Percentiles rank a stretch among this genome's conserved stretches.
Evolutionary conservation across 2,888 invertebrate genomes (phyloP).

Genomic region (Cyaniris semiargus): DNA sequence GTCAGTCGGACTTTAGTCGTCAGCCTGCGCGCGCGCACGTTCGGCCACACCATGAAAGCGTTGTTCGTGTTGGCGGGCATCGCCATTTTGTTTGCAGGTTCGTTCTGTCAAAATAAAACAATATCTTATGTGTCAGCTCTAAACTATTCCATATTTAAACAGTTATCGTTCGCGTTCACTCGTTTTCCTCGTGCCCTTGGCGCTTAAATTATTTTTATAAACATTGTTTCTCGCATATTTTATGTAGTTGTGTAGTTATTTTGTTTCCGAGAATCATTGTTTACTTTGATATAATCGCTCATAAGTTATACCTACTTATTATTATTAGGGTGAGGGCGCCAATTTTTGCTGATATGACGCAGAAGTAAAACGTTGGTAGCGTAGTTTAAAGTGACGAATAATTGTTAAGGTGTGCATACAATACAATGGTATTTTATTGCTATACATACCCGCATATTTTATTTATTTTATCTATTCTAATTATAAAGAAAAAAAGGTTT

Average conservation of each 20-base stretch:
- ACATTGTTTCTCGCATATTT: neutral
- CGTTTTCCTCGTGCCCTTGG: neutral
- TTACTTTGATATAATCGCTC: neutral
- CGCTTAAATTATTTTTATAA: conserved; percentile 8
- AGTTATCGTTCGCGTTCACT: neutral
- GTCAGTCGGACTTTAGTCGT: conserved; percentile 34
- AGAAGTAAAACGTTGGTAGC: too few species aligned
- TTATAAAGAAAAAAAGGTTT: too few species aligned
- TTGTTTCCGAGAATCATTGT: neutral
- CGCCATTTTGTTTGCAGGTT: conserved; percentile 42
- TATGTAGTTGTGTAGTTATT: neutral
- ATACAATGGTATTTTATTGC: too few species aligned
- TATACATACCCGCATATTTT: too few species aligned
- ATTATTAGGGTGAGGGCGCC: too few species aligned
- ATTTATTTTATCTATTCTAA: too few species aligned
- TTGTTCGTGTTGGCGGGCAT: conserved; percentile 34
- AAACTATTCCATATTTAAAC: neutral
- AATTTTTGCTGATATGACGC: too few species aligned
- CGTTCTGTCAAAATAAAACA: conserved; percentile 6
- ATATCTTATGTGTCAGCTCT: neutral
- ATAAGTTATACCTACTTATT: neutral
- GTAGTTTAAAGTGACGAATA: too few species aligned
- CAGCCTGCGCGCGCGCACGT: conserved; percentile 38
- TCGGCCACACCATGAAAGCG: conserved; percentile 43
- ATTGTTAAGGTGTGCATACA: too few species aligned